Percentiles rank a stretch among this genome's conserved stretches.
Evolutionary conservation across 2,888 invertebrate genomes (phyloP).

Genomic region (Oligia fasciuncula): DNA sequence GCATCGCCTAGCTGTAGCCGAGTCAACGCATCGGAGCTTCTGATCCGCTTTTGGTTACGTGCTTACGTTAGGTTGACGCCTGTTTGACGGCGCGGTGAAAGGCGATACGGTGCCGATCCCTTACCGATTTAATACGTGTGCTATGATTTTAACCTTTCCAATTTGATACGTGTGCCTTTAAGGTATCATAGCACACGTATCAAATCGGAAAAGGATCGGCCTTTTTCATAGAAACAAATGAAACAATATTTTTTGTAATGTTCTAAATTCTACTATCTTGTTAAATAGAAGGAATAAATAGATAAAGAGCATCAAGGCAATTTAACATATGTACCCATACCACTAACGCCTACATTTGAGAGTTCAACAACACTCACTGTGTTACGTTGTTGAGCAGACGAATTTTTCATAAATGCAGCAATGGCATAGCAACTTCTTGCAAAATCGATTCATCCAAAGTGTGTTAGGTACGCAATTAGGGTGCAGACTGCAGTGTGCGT

Average conservation of each 20-base stretch:
- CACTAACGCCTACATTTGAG: background rate
- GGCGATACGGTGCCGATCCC: no score
- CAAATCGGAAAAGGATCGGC: no score
- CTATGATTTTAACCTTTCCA: no score
- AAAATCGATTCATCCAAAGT: background rate
- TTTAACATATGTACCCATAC: background rate
- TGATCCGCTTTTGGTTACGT: no score
- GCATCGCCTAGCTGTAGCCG: no score
- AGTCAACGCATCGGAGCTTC: no score
- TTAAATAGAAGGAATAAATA: background rate
- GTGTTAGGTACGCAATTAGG: background rate
- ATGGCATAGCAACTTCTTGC: background rate
- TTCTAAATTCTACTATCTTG: background rate
- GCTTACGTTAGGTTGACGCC: no score
- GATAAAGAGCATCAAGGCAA: background rate
- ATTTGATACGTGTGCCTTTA: no score
- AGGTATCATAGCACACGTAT: no score
- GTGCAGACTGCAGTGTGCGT: no score
- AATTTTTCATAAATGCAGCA: background rate
- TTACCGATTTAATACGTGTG: no score
- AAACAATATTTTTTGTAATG: background rate
- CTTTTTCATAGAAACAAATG: background rate
- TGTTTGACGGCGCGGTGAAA: no score
- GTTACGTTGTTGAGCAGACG: background rate
- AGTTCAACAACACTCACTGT: background rate